Conservation (phyloP, 92 coral and sea anemone genomes). For the Muricea muricata region DNA sequence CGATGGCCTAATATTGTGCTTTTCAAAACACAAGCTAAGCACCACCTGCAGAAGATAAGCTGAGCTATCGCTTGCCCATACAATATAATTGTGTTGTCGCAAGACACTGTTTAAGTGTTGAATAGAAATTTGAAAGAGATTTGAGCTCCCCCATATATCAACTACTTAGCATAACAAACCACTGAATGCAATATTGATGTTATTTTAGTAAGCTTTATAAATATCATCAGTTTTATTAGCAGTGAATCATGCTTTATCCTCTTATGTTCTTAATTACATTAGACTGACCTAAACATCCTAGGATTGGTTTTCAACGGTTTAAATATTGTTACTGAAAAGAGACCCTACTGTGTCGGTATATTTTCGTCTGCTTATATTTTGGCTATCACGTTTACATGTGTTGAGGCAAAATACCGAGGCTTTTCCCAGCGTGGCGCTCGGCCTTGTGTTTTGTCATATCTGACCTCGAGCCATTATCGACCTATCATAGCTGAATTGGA, state of each 20-base stretch:
- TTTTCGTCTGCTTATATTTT: not conserved
- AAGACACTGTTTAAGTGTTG: slow-evolving; percentile 13
- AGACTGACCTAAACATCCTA: not conserved
- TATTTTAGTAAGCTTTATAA: slow-evolving; percentile 17
- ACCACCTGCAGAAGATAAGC: not conserved
- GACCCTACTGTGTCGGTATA: slow-evolving; percentile 23
- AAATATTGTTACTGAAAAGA: not conserved
- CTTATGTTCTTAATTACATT: slow-evolving; percentile 14
- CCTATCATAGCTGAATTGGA: slow-evolving; percentile 33
- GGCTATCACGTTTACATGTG: slow-evolving; percentile 13
- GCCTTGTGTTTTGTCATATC: slow-evolving; percentile 12
- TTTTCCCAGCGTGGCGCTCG: slow-evolving; percentile 31
- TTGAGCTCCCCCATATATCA: slow-evolving; percentile 1
- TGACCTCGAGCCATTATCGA: slow-evolving; percentile 30
- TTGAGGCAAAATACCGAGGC: not conserved
- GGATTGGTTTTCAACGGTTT: slow-evolving; percentile 20
- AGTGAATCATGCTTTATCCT: slow-evolving; percentile 2
- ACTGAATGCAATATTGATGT: slow-evolving; percentile 15
- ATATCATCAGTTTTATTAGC: slow-evolving; percentile 4
- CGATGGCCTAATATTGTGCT: not conserved
- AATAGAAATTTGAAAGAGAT: slow-evolving; percentile 24
- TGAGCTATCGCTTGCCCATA: not conserved
- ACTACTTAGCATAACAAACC: slow-evolving; percentile 39
- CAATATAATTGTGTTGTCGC: slow-evolving; percentile 6
- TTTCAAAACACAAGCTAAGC: not conserved